These are phyloP conservation scores for Oppia nitens DNA, from an alignment of 1,140 invertebrate genomes.

Conservation along the genomic window DNA sequence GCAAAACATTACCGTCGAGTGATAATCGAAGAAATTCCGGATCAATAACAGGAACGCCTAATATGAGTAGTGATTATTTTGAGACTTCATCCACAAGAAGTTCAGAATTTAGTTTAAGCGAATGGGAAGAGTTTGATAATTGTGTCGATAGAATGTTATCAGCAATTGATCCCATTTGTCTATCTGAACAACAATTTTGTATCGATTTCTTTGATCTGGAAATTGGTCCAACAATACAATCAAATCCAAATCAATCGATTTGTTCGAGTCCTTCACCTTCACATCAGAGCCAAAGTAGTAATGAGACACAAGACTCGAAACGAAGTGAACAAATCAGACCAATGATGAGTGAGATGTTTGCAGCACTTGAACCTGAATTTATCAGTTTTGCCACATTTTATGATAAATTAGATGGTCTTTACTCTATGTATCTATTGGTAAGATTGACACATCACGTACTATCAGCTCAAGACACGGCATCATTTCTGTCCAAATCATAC, in stretches of 20 bases:
- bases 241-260: constrained; percentile 8
- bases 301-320: constrained; percentile 7
- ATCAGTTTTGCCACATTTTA: constrained; percentile 63
- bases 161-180: constrained; percentile 74
- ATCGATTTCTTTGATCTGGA: constrained; percentile 80
- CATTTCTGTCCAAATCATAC: constrained; percentile 69
- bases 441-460: constrained; percentile 72
- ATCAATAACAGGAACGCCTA: neutral
- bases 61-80: neutral
- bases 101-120: constrained; percentile 16
- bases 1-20: constrained; percentile 4
- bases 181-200: constrained; percentile 90
- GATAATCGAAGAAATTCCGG: constrained; percentile 6
- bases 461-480: constrained; percentile 73
- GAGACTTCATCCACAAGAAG: constrained; percentile 9
- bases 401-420: constrained; percentile 75
- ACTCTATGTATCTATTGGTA: constrained; percentile 75
- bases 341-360: constrained; percentile 74
- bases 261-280: constrained; percentile 12
- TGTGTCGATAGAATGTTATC: constrained; percentile 56
- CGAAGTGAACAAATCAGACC: constrained; percentile 26
- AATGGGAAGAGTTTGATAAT: constrained; percentile 18
- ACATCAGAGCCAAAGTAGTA: constrained; percentile 13
- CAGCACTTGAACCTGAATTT: constrained; percentile 64
- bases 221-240: constrained; percentile 25